Evolutionary conservation across 37 sponge, comb jelly and placozoan species (phyloP).

Genomic region (Geodia barretti): DNA sequence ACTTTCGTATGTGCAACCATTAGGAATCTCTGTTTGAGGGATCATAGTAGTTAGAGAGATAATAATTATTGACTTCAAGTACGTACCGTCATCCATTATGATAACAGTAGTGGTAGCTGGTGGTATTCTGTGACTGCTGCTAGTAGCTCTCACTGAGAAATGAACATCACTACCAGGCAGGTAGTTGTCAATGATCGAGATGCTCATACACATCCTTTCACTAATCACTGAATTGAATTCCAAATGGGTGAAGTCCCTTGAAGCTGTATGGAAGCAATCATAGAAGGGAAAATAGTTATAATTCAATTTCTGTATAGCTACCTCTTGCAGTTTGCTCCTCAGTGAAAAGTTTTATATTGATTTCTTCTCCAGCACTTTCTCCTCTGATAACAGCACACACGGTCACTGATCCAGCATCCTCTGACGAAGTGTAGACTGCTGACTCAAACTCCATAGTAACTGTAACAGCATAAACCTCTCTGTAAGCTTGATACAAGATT

Average conservation of each 20-base stretch:
- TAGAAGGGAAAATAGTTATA: background rate
- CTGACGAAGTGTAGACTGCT: background rate
- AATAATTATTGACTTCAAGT: no score
- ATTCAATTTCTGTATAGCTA: background rate
- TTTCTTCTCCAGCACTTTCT: background rate
- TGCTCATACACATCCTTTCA: background rate
- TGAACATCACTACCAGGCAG: background rate
- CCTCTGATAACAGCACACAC: background rate
- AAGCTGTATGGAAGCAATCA: no score
- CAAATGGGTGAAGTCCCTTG: background rate
- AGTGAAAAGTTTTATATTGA: background rate
- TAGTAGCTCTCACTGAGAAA: background rate
- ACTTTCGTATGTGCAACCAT: background rate
- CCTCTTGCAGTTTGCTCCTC: background rate
- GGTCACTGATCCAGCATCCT: background rate
- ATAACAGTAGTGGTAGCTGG: background rate
- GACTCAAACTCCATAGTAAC: background rate
- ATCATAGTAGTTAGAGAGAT: background rate
- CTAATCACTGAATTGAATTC: background rate
- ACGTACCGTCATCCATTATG: background rate
- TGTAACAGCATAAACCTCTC: no score
- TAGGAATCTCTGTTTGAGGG: background rate
- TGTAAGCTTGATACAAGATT: no score
- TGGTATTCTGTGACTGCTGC: background rate
- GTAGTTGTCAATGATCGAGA: background rate